Evolutionary conservation across 2,888 invertebrate species (phyloP), one percentile per base, ranked within the genome.

Genomic region (Drosophila demipolita): DNA sequence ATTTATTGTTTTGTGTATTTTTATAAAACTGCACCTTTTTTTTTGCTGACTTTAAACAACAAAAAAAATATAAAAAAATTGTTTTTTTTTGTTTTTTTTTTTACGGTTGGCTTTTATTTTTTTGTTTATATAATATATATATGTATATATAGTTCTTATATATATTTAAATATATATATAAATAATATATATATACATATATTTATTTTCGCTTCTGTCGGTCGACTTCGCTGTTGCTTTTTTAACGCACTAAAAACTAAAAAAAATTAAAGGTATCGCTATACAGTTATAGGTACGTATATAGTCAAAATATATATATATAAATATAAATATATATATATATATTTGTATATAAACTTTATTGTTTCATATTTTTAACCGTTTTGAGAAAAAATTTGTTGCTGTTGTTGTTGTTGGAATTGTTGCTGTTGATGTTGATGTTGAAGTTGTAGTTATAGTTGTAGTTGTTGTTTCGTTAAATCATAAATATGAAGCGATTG

Each of bases 171-270:
- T 49, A 38, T 59, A 52, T 59, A 60, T 61, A 57, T 32, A 58
- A 29, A 49, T 42, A 50, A 42, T 40, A 59, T 15, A 42, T 49
- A 26, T 50, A 73, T 66, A 57, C 68, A 61, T 58, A 69, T 67
- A 66, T 53, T 53, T 49, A 58, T 69, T 60, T 55, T 65, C 55
- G 72, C 54, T 73, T 55, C 42, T 55, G 50, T 64, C 59, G 67
- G 26, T 64, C 55, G 70, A 61, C 84, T 65, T 81, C 60, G 68
- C 53, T 65, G 66, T 65, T 55, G 58, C 63, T 72, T 49, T 74
- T 52, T 32, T 72, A 89, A 87, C 88, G 70, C 90, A 88, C 90
- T 90, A 86, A 83, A 78, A 76, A 86, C 86, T 89, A 90, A 87
- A 88, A 90, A 80, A 72, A 75, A 85, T 87, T 72, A 80, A 78